Percentiles rank a stretch among this genome's conserved stretches.
Conservation (phyloP, 2,113 vertebrate species). For the Zingel zingel region DNA sequence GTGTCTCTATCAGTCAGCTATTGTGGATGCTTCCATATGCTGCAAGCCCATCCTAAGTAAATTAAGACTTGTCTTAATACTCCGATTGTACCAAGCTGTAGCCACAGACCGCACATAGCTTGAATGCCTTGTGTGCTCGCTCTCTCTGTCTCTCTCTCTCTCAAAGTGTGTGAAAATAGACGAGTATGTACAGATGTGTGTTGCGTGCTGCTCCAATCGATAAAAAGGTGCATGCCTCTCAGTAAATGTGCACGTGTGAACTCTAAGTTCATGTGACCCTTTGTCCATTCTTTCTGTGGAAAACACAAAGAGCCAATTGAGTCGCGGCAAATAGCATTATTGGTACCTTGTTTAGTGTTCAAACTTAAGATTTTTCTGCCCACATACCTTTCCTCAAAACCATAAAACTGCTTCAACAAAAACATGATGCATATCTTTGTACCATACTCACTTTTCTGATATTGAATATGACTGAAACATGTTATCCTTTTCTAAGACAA, state of each 20-base stretch:
- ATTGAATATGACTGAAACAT: constrained; percentile 36
- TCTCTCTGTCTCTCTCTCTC: constrained; percentile 35
- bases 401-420: constrained; percentile 28
- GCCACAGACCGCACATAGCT: constrained; percentile 79
- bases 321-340: constrained; percentile 52
- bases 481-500: constrained; percentile 22
- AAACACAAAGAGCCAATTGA: constrained; percentile 64
- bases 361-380: constrained; percentile 37
- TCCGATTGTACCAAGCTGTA: constrained; percentile 87
- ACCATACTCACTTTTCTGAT: constrained; percentile 32
- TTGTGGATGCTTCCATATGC: constrained; percentile 92
- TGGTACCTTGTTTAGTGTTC: constrained; percentile 46
- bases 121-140: constrained; percentile 80
- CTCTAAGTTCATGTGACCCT: constrained; percentile 64
- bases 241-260: constrained; percentile 62
- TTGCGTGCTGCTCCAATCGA: constrained; percentile 57
- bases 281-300: constrained; percentile 56
- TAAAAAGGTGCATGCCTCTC: constrained; percentile 59
- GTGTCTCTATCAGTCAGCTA: constrained; percentile 91
- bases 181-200: constrained; percentile 55
- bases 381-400: constrained; percentile 36
- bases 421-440: constrained; percentile 23
- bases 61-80: constrained; percentile 92
- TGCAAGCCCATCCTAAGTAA: constrained; percentile 87
- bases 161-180: constrained; percentile 46